Percentiles rank a stretch among this genome's conserved stretches.
Conservation (phyloP, 1,140 invertebrate species). For the Trichomalopsis sarcophagae region DNA sequence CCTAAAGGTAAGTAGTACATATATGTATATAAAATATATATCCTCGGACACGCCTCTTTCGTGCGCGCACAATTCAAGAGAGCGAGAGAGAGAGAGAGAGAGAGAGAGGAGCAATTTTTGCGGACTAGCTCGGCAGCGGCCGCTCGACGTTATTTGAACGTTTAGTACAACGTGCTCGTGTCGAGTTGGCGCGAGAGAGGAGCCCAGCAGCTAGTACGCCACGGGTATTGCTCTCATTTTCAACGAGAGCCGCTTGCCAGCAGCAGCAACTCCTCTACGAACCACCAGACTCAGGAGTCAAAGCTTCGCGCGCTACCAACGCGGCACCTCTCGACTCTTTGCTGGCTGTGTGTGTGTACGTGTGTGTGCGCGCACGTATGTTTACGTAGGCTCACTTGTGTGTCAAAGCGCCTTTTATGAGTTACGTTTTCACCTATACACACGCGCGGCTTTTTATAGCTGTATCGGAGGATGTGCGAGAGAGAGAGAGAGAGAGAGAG, state of each 20-base stretch:
- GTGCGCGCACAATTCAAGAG: slow-evolving; percentile 10
- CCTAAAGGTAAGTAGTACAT: not conserved
- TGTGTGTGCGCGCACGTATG: not conserved
- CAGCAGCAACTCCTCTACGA: not conserved
- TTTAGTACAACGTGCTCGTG: slow-evolving; percentile 25
- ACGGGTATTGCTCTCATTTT: slow-evolving; percentile 40
- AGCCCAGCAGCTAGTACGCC: slow-evolving; percentile 12
- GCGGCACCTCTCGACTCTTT: not conserved
- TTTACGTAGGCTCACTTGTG: too few relatives aligned
- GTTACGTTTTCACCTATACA: not conserved
- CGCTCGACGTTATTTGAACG: slow-evolving; percentile 34
- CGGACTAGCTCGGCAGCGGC: not conserved
- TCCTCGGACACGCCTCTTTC: slow-evolving; percentile 16
- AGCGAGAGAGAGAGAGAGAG: slow-evolving; percentile 1
- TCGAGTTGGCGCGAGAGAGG: not conserved
- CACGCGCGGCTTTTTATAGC: too few relatives aligned
- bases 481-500: too few relatives aligned
- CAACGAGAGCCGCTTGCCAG: slow-evolving; percentile 16
- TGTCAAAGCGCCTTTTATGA: not conserved
- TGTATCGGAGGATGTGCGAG: too few relatives aligned
- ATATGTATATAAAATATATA: slow-evolving; percentile 6
- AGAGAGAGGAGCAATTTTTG: slow-evolving; percentile 21
- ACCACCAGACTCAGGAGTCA: not conserved
- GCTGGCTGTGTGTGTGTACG: not conserved
- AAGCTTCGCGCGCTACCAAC: not conserved